Percentiles rank a stretch among this genome's conserved stretches.
Evolutionary conservation across 2,113 vertebrate species (phyloP).

Genomic region (Scomber scombrus): DNA sequence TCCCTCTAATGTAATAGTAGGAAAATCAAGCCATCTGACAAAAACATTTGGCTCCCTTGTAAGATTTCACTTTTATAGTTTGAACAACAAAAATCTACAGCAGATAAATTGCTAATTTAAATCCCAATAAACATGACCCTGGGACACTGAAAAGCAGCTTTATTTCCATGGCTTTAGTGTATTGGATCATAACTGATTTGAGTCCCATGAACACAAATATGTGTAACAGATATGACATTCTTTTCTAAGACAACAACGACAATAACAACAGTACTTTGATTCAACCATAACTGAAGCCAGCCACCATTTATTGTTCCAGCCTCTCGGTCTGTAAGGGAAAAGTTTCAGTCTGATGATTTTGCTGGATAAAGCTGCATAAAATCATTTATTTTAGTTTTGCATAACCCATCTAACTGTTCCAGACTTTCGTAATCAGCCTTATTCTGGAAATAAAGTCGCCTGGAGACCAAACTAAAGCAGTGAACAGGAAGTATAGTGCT

Average conservation of each 20-base stretch:
- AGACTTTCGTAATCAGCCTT: slow-evolving; percentile 17
- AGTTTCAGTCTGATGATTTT: neutral
- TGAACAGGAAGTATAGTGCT: slow-evolving; percentile 71
- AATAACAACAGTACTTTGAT: neutral
- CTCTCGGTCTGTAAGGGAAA: neutral
- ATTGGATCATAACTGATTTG: too few species aligned
- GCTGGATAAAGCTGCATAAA: neutral
- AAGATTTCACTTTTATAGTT: too few species aligned
- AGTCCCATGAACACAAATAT: too few species aligned
- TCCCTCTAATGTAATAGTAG: too few species aligned
- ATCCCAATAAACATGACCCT: too few species aligned
- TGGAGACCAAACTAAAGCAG: slow-evolving; percentile 61
- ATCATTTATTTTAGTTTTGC: slow-evolving; percentile 9
- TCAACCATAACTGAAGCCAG: neutral
- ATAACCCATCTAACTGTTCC: neutral
- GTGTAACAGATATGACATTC: neutral
- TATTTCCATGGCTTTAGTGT: too few species aligned
- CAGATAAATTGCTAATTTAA: too few species aligned
- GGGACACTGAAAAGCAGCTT: too few species aligned
- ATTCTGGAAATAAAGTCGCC: slow-evolving; percentile 73
- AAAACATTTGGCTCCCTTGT: too few species aligned
- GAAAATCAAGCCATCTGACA: too few species aligned
- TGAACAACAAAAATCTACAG: too few species aligned
- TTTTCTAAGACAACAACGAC: neutral
- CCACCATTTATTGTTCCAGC: neutral